phyloP scores from a whole-genome alignment of 2,113 vertebrate species.

The Myotis lucifugus region DNA sequence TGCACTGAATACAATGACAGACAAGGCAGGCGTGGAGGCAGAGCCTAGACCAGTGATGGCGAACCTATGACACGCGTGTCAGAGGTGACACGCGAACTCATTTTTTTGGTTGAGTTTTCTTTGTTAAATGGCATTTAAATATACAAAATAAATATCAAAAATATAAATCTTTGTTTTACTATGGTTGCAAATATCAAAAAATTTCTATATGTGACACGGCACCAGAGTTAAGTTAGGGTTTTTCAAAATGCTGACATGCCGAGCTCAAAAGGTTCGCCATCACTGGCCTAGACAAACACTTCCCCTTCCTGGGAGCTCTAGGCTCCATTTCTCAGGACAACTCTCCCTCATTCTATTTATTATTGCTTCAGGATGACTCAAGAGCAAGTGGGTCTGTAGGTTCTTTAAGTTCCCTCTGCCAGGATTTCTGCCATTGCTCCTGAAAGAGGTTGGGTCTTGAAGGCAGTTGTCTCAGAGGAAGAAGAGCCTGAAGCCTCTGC shows the following conservation, averaged over 20 bases:
- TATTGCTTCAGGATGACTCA: background rate
- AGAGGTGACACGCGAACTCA: too few species aligned
- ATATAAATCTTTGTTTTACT: too few species aligned
- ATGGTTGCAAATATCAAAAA: too few species aligned
- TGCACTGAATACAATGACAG: background rate
- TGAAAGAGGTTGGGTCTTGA: background rate
- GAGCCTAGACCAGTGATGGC: too few species aligned
- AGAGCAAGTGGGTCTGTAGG: background rate
- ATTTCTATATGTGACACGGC: too few species aligned
- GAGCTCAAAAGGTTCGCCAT: too few species aligned
- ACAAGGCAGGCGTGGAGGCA: background rate
- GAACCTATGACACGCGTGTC: too few species aligned
- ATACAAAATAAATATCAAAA: too few species aligned
- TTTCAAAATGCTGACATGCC: too few species aligned
- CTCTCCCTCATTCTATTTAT: background rate
- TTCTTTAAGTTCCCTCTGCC: background rate
- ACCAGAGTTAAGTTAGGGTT: too few species aligned
- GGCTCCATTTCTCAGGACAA: background rate
- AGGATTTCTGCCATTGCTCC: background rate
- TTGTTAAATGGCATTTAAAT: too few species aligned
- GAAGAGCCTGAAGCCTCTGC: background rate
- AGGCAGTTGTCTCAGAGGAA: background rate
- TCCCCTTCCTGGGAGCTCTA: background rate
- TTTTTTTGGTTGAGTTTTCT: too few species aligned
- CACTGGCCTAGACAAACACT: background rate